Evolutionary conservation across 2,113 vertebrate genomes (phyloP), one percentile per base, ranked within the genome.

Genomic region (Bubo scandiacus): DNA sequence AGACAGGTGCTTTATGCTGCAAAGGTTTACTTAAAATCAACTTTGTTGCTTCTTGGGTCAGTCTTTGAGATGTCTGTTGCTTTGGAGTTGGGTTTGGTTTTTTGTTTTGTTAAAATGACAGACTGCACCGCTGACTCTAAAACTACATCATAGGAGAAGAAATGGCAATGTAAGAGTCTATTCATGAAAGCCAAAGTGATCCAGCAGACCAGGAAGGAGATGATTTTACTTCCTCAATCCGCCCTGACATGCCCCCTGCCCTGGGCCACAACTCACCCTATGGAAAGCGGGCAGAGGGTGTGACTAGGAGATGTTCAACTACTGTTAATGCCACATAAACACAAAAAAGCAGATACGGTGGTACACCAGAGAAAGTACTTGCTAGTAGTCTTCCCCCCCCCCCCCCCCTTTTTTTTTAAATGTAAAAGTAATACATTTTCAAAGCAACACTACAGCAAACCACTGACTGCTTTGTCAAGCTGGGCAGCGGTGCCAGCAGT

Each of bases 401-500:
- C 43, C 15, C 43, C 42, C 15, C 42, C 42, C 42, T 47, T 47
- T 52, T 27, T 54, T 30, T 55, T 55, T 10, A 9, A 30, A 34
- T 12, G 26, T 38, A 47, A 43, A 36, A n/a, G 5, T 20, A 66
- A 10, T 29, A 71, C 8, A 10, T 43, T 67, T 47, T 45, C 23
- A 15, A 21, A 62, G 54, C 1, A 0, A 34, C 10, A 29, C 45
- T 23, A 29, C 23, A 40, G 40, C 52, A 79, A 57, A 32, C 5
- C 6, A 14, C 13, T 22, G 19, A 12, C 13, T 68, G 5, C 15
- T n/a, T 45, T 81, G 47, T 47, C 29, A 38, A 72, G 32, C 21
- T 12, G 11, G 52, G 11, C 43, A 77, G 5, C 7, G 4, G 5
- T 3, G 10, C 4, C 26, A 38, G 34, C 1, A 1, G n/a, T 3